Evolutionary conservation across 2,888 invertebrate species (phyloP), one percentile per base, ranked within the genome.

Genomic region (Auanema sp.): DNA sequence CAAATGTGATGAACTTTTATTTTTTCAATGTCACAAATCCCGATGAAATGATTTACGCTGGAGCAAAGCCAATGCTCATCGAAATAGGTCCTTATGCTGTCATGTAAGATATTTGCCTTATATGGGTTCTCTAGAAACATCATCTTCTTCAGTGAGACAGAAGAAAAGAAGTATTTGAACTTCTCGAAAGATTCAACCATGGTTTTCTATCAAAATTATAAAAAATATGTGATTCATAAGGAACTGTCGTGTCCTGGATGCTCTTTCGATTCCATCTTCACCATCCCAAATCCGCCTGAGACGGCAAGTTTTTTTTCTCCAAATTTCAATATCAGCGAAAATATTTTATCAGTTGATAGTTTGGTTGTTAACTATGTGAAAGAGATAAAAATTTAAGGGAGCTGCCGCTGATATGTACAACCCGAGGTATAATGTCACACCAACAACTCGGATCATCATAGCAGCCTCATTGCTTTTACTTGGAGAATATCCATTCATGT

Each of bases 171-270:
- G 58, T 74, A 80, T 40, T 57, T 72, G 18, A 62, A 75, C 11
- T 80, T 68, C 61, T 69, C 60, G 12, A 59, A 66, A 3, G 73
- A 77, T 54, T 69, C 68, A n/a, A 56, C 65, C 2, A 53, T 64
- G 60, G 67, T 80, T 49, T 73, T 72, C 62, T 80, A 80, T 64
- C 65, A 76, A 56, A 80, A 80, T 61, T 80, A 80, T 57, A 79
- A 78, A 58, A 72, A 63, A 49, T 80, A 69, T 43, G 55, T 68
- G n/a, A 47, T 69, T 10, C 52, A 53, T 24, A 25, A 60, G 25
- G 69, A 74, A 8, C 33, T 71, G 6, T 70, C 70, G 11, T 80
- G 80, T 55, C 70, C 65, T 1, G 67, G 58, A 0, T 80, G 80
- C 52, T 58, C 63, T 18, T 77, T 79, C 65, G 60, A 79, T 33